Percentiles rank a stretch among this genome's conserved stretches.
These are phyloP conservation scores for Sitta europaea DNA, from an alignment of 2,113 vertebrate genomes.

Conservation along the genomic window DNA sequence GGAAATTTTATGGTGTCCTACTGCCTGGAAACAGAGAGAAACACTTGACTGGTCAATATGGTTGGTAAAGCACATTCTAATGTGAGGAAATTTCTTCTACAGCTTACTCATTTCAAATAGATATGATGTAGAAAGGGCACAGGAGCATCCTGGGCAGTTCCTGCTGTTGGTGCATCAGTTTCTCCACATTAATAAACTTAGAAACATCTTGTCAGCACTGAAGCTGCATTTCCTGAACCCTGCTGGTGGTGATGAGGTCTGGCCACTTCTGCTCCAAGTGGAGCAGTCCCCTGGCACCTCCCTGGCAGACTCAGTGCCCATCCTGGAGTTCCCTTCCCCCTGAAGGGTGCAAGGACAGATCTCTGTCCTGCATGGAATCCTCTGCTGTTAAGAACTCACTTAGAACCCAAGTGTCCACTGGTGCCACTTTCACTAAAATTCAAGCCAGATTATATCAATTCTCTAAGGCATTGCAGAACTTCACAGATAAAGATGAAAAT, in stretches of 20 bases:
- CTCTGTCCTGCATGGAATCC: background rate
- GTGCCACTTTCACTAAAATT: background rate
- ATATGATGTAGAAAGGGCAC: background rate
- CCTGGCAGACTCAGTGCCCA: background rate
- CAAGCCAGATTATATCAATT: fast-evolving
- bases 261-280: background rate
- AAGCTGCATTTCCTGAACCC: background rate
- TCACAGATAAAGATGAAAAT: background rate
- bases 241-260: background rate
- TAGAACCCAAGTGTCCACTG: background rate
- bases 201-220: background rate
- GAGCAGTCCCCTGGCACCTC: background rate
- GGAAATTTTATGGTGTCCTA: background rate
- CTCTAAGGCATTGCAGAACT: background rate
- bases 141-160: background rate
- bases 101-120: background rate
- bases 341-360: background rate
- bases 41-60: background rate
- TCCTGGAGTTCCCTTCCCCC: background rate
- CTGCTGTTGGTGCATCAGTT: background rate
- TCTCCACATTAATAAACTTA: background rate
- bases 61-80: background rate
- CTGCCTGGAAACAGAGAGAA: background rate
- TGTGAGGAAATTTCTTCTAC: background rate
- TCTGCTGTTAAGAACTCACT: background rate